Conservation (phyloP, 2,113 vertebrate genomes). For the Oryzias celebensis region DNA sequence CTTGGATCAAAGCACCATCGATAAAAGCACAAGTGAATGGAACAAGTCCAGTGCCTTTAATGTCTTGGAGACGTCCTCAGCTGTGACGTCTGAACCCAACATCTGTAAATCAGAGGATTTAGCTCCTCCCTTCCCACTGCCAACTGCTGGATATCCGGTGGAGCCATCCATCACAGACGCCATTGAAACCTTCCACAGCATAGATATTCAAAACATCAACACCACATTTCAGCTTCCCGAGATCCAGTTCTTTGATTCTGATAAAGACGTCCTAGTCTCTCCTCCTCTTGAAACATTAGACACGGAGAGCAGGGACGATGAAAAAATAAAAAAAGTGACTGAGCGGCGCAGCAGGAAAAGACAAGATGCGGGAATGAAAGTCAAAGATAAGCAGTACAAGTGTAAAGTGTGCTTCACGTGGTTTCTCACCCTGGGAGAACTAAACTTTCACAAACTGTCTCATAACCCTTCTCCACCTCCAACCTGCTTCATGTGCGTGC, state of each 20-base stretch:
- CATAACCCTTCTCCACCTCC: conserved; percentile 94
- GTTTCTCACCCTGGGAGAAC: conserved; percentile 89
- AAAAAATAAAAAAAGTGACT: conserved; percentile 64
- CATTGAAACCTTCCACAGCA: conserved; percentile 68
- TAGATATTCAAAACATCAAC: conserved; percentile 80
- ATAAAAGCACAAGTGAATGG: conserved; percentile 69
- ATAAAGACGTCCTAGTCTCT: conserved; percentile 67
- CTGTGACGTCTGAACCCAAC: conserved; percentile 56
- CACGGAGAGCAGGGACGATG: conserved; percentile 31
- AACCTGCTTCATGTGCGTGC: conserved; percentile 98
- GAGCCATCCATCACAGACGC: conserved; percentile 49
- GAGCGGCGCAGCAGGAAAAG: conserved; percentile 75
- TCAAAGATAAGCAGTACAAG: conserved; percentile 89
- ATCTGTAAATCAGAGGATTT: conserved; percentile 66
- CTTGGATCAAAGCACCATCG: conserved; percentile 64
- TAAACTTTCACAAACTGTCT: conserved; percentile 93
- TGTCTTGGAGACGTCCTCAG: conserved; percentile 44
- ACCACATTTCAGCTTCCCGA: conserved; percentile 83
- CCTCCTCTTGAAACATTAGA: conserved; percentile 34
- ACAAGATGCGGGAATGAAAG: conserved; percentile 73
- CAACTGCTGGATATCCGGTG: conserved; percentile 51
- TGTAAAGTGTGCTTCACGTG: conserved; percentile 96
- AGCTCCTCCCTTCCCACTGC: conserved; percentile 46
- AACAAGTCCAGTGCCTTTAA: conserved; percentile 66
- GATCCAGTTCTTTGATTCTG: conserved; percentile 77